A percentile compares a stretch with the other conserved stretches of the same genome.
Conservation (phyloP, 2,797 vertebrate genomes). For the Tenualosa ilisha region DNA sequence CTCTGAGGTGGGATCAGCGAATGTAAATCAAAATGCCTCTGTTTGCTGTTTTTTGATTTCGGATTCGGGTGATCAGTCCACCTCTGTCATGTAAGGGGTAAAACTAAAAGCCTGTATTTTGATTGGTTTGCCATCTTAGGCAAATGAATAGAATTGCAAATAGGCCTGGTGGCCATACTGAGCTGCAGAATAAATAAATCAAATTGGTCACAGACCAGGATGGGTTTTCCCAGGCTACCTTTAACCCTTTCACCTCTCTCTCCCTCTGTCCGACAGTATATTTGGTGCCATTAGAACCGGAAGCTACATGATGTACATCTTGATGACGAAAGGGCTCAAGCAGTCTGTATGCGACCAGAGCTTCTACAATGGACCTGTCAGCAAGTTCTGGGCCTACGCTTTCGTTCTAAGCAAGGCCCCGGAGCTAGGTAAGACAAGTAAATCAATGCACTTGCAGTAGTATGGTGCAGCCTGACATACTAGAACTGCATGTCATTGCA, state of each 20-base stretch:
- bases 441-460: not conserved
- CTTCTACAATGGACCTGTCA: conserved; percentile 99
- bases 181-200: too few species aligned
- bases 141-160: too few species aligned
- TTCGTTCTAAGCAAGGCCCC: conserved; percentile 99
- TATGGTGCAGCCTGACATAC: not conserved
- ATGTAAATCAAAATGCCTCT: too few species aligned
- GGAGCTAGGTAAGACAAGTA: conserved; percentile 87
- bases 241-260: not conserved
- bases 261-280: conserved; percentile 78
- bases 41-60: too few species aligned
- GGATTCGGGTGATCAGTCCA: too few species aligned
- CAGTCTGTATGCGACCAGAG: conserved; percentile 98
- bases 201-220: too few species aligned
- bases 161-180: too few species aligned
- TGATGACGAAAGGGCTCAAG: conserved; percentile 98
- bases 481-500: not conserved
- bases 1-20: too few species aligned
- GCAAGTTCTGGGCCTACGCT: conserved; percentile 99
- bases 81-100: too few species aligned
- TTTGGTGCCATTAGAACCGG: conserved; percentile 97
- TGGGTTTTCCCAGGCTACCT: too few species aligned
- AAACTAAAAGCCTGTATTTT: too few species aligned
- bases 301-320: conserved; percentile 95
- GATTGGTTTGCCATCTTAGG: too few species aligned